Evolutionary conservation across 2,888 invertebrate species (phyloP), one percentile per base, ranked within the genome.

Genomic region (Corbicula japonica): DNA sequence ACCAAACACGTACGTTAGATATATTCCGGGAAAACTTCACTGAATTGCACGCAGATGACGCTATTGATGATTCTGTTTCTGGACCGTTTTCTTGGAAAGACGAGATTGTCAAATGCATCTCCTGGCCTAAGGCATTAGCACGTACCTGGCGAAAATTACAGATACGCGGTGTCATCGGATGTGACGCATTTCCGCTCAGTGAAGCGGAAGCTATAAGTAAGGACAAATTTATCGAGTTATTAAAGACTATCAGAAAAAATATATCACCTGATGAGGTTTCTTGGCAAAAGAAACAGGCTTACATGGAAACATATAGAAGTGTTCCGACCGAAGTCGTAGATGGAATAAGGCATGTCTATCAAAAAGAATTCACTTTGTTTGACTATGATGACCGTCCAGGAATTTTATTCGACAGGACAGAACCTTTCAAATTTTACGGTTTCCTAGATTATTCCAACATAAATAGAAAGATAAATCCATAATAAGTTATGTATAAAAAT

Each of bases 111-210:
- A 75, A 63, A 28, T 77, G 72, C 41, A 78, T 78, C 12, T 15
- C 78, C 12, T 82, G 82, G 82, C 61, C 54, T 18, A 38, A 71
- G 23, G 82, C 82, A 0, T 60, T 82, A 8, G 38, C 48, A 65
- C 34, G 82, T 26, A 71, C 78, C 8, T 82, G 82, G 82, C 65
- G 69, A 32, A 82, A 82, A 30, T 34, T 82, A 32, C 82, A 82
- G 54, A 72, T 78, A 8, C 61, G 82, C 5, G 82, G 82, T 15
- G 44, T 78, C n/a, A 62, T 82, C 38, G 75, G 75, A 2, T 38
- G 28, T 2, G 41, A 60, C 1, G 23, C 12, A 15, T 82, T 72
- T 63, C 75, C 82, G 8, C 68, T 82, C 2, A 62, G 50, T 3
- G 63, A 63, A 6, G n/a, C 32, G 2, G 75, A 78, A 35, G 69